Evolutionary conservation across 2,113 vertebrate genomes (phyloP).

Genomic region (Pongo abelii): DNA sequence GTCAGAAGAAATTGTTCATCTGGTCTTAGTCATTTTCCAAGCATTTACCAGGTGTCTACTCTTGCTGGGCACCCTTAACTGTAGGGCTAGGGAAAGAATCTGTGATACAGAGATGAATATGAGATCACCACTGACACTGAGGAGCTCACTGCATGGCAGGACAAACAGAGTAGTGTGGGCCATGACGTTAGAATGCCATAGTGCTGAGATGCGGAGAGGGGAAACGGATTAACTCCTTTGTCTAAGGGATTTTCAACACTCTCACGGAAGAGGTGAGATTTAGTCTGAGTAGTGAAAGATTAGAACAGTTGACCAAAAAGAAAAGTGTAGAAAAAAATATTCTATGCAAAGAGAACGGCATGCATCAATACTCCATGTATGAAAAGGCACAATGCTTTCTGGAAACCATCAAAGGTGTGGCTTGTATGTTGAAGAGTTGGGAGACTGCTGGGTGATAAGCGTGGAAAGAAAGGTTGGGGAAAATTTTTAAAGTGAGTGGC

Average conservation of each 20-base stretch:
- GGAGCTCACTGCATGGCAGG: not conserved
- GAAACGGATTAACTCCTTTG: not conserved
- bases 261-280: not conserved
- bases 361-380: not conserved
- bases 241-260: no score
- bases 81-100: not conserved
- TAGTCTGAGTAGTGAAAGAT: not conserved
- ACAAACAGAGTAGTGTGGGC: not conserved
- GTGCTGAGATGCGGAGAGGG: not conserved
- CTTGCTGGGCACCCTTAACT: not conserved
- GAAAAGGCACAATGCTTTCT: not conserved
- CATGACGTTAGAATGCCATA: not conserved
- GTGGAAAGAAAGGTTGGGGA: not conserved
- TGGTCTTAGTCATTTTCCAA: not conserved
- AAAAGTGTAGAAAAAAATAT: not conserved
- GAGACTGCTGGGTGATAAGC: not conserved
- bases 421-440: not conserved
- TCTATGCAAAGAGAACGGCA: not conserved
- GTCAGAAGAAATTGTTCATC: not conserved
- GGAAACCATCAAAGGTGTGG: not conserved
- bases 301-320: not conserved
- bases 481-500: not conserved
- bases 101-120: not conserved
- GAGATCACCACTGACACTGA: not conserved
- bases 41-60: not conserved